Conservation (phyloP, 2,888 invertebrate genomes). For the Sarcophaga caerulescens region DNA sequence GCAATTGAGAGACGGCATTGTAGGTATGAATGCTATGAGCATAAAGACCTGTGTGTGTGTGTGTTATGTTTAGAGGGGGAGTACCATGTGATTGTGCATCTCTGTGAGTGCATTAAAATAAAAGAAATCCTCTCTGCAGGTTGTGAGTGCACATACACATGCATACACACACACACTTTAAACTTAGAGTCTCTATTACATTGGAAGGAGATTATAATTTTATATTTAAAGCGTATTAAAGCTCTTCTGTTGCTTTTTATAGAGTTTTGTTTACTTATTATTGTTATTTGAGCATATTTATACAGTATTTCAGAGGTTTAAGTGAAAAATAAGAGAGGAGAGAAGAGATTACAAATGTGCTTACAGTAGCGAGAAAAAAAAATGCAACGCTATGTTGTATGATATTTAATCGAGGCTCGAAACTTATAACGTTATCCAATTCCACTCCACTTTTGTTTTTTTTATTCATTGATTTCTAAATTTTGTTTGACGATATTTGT, state of each 20-base stretch:
- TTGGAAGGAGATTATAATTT: not conserved
- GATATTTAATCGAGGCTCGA: no score
- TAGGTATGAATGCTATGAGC: no score
- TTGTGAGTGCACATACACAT: not conserved
- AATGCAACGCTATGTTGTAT: no score
- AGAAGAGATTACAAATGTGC: not conserved
- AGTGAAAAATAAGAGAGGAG: not conserved
- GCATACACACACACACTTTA: not conserved
- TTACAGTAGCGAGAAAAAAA: no score
- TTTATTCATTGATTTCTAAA: no score
- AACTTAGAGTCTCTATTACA: not conserved
- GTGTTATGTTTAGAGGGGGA: not conserved
- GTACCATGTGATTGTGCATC: not conserved
- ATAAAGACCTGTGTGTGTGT: not conserved
- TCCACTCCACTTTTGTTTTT: no score
- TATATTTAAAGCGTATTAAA: constrained; percentile 41
- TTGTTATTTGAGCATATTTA: not conserved
- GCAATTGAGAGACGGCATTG: not conserved
- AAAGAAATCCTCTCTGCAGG: not conserved
- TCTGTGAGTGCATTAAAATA: not conserved
- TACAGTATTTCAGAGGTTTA: not conserved
- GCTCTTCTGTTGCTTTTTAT: not conserved
- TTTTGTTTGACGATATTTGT: no score
- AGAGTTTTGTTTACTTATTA: constrained; percentile 29
- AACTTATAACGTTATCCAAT: no score